phyloP scores from a whole-genome alignment of 2,888 invertebrate genomes.

The Pilophorus perplexus region DNA sequence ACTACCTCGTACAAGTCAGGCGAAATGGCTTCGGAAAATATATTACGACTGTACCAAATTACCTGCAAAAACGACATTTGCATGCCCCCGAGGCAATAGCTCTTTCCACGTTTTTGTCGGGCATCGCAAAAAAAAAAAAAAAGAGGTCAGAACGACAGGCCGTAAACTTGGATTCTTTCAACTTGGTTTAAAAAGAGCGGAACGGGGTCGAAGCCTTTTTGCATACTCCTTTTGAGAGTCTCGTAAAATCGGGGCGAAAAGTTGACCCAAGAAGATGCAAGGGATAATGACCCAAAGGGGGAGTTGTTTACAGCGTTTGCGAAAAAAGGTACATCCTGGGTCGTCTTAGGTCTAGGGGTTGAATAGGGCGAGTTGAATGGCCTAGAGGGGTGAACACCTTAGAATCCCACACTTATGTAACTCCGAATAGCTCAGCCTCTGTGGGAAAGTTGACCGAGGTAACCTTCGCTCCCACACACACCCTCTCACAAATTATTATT shows the following conservation, averaged over 20 bases:
- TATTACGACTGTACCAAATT: no score
- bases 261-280: background rate
- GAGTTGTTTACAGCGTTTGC: constrained; percentile 11
- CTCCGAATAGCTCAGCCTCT: background rate
- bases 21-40: no score
- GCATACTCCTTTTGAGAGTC: background rate
- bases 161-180: no score
- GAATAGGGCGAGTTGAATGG: constrained; percentile 16
- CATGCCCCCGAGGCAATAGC: no score
- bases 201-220: no score
- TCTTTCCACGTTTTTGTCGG: no score
- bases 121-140: no score
- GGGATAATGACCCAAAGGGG: constrained; percentile 4
- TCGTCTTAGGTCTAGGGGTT: background rate
- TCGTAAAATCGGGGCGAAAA: constrained; percentile 12
- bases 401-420: constrained; percentile 12
- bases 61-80: no score
- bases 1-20: no score
- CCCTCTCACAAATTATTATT: constrained; percentile 21
- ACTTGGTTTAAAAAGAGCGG: no score
- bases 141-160: no score
- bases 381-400: constrained; percentile 14
- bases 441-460: constrained; percentile 27
- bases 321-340: background rate
- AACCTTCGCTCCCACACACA: constrained; percentile 4